phyloP scores from a whole-genome alignment of 2,113 vertebrate species.

The Maccullochella peelii region DNA sequence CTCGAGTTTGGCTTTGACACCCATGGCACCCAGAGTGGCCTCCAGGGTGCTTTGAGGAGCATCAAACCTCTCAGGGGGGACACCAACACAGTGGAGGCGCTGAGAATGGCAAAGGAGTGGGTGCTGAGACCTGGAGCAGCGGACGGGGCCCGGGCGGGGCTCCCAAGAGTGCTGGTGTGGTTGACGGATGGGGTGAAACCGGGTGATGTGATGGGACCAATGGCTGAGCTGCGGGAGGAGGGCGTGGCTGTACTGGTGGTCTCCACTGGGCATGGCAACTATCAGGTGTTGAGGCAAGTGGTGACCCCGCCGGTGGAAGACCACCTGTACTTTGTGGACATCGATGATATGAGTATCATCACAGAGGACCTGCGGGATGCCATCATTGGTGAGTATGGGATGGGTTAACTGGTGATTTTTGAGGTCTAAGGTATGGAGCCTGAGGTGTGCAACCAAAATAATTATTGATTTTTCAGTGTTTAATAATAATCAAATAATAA shows the following conservation, averaged over 20 bases:
- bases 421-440: neutral
- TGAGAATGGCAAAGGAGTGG: slow-evolving; percentile 85
- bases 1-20: slow-evolving; percentile 90
- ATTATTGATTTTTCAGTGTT: neutral
- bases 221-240: slow-evolving; percentile 87
- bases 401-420: neutral
- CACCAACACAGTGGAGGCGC: slow-evolving; percentile 92
- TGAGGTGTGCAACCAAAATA: neutral
- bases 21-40: slow-evolving; percentile 65
- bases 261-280: slow-evolving; percentile 91
- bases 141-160: slow-evolving; percentile 78
- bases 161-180: slow-evolving; percentile 95
- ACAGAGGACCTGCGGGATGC: slow-evolving; percentile 86
- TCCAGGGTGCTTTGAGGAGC: slow-evolving; percentile 83
- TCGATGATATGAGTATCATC: slow-evolving; percentile 93
- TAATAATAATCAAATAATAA: neutral
- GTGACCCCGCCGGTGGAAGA: slow-evolving; percentile 86
- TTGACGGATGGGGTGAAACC: slow-evolving; percentile 94
- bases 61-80: slow-evolving; percentile 90
- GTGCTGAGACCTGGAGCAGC: slow-evolving; percentile 73
- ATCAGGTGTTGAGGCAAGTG: slow-evolving; percentile 87
- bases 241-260: slow-evolving; percentile 91
- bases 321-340: slow-evolving; percentile 94
- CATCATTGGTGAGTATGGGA: slow-evolving; percentile 87
- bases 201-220: slow-evolving; percentile 88